Percentiles rank a stretch among this genome's conserved stretches.
phyloP scores from a whole-genome alignment of 2,113 vertebrate species.

The Trachemys scripta region DNA sequence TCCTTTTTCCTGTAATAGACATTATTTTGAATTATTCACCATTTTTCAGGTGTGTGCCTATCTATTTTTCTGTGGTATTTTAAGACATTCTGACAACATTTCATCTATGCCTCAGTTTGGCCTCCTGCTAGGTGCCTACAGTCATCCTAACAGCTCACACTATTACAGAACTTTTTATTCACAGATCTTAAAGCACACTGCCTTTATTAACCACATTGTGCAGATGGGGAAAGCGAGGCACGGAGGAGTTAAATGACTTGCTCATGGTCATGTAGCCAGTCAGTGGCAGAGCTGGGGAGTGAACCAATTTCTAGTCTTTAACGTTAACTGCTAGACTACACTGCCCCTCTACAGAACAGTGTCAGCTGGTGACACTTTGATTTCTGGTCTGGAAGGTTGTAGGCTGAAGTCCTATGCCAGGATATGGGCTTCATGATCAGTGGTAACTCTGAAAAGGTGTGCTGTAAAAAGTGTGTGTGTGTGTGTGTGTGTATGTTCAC shows the following conservation, averaged over 20 bases:
- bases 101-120: neutral
- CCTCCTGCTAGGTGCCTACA: neutral
- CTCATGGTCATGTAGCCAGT: neutral
- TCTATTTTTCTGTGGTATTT: neutral
- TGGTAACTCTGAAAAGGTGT: neutral
- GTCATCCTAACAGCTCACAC: neutral
- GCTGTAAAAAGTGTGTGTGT: neutral
- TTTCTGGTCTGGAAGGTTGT: neutral
- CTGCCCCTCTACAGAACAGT: neutral
- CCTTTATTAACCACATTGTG: neutral
- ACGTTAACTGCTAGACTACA: neutral
- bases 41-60: neutral
- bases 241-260: neutral
- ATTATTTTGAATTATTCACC: neutral
- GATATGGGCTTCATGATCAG: neutral
- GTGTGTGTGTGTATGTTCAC: too few species aligned
- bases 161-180: neutral
- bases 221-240: neutral
- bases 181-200: neutral
- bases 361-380: too few species aligned
- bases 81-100: neutral
- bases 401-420: neutral
- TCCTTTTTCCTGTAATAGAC: neutral
- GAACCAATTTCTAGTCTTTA: neutral
- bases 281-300: neutral